phyloP scores from a whole-genome alignment of 2,797 vertebrate genomes.

The Lemur catta region DNA sequence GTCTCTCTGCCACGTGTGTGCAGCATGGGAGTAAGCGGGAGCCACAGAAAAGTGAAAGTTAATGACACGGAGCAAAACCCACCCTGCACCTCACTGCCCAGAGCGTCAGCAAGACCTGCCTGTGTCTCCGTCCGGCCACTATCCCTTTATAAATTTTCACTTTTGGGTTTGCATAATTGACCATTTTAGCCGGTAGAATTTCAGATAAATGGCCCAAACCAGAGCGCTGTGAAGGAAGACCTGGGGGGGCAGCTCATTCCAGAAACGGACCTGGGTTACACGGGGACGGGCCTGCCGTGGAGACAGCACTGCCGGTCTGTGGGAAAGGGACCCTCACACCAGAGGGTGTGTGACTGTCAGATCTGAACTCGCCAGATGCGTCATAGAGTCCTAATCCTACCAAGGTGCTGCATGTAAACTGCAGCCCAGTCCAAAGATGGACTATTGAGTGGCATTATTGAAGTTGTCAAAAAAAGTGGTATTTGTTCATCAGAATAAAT shows the following conservation, averaged over 20 bases:
- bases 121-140: rapidly evolving
- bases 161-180: neutral
- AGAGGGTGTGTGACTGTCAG: neutral
- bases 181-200: neutral
- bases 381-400: neutral
- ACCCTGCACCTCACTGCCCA: too few species aligned
- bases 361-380: neutral
- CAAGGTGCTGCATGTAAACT: neutral
- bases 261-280: rapidly evolving
- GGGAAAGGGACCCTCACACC: neutral
- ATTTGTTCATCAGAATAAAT: neutral
- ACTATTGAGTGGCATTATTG: rapidly evolving
- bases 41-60: neutral
- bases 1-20: neutral
- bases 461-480: neutral
- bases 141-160: neutral
- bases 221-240: neutral
- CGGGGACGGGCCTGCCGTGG: rapidly evolving
- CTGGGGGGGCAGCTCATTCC: too few species aligned
- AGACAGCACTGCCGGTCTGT: rapidly evolving
- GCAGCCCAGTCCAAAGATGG: neutral
- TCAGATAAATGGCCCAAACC: neutral
- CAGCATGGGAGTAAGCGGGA: neutral
- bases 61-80: neutral
- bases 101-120: neutral